Evolutionary conservation across 1,140 invertebrate species (phyloP).

Genomic region (Drosophila biarmipes): DNA sequence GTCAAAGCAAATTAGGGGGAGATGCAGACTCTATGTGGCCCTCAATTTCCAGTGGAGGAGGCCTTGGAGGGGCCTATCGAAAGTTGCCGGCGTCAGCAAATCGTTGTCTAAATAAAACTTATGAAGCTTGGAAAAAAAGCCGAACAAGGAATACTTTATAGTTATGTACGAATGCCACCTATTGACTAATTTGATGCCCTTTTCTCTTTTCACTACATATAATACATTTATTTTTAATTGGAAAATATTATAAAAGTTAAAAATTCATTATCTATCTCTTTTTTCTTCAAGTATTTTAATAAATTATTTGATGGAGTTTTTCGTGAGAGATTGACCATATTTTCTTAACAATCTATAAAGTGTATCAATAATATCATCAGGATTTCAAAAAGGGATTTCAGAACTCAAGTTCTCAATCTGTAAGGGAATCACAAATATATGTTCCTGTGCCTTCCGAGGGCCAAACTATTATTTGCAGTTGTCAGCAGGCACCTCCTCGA

Average conservation of each 20-base stretch:
- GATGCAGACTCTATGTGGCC: neutral
- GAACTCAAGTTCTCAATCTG: constrained; percentile 7
- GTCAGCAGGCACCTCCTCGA: constrained; percentile 41
- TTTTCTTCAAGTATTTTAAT: no score
- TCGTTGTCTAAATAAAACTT: constrained; percentile 25
- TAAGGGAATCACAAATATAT: constrained; percentile 9
- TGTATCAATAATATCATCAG: no score
- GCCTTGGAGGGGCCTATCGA: constrained; percentile 40
- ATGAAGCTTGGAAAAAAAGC: neutral
- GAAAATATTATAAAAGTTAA: no score
- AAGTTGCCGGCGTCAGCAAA: constrained; percentile 64
- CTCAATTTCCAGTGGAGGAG: constrained; percentile 12
- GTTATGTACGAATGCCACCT: no score
- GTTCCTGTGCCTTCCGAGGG: constrained; percentile 24
- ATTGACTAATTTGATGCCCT: no score
- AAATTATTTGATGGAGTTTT: no score
- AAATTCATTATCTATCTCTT: no score
- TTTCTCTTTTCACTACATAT: no score
- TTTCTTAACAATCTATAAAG: no score
- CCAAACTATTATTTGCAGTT: constrained; percentile 79
- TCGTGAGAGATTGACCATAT: no score
- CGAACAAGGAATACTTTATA: constrained; percentile 8
- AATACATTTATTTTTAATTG: no score
- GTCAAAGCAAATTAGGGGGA: constrained; percentile 60
- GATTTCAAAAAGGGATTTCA: neutral